Evolutionary conservation across 2,888 invertebrate genomes (phyloP), one percentile per base, ranked within the genome.

Genomic region (Muscina levida): DNA sequence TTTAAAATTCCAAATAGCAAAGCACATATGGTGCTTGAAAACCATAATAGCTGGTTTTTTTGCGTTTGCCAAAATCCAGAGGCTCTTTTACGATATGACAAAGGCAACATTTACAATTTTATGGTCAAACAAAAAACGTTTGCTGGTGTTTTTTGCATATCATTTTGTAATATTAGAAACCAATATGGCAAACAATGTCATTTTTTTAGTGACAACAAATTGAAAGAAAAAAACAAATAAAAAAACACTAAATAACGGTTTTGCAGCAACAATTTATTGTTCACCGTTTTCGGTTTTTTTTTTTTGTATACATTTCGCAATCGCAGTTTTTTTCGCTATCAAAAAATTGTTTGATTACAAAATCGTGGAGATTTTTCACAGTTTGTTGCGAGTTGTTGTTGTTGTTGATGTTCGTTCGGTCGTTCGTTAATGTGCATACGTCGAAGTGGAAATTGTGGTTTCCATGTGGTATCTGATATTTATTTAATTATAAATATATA

Each of bases 21-120:
- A 31, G 44, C 78, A 78, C 73, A 73, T 78, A 39, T 78, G 78
- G 44, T 53, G 56, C 53, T 73, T 73, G 46, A 5, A 65, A 78
- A 44, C 15, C 70, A 65, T 53, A 5, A 5, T 31, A 3, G 19
- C 17, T 51, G 48, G 37, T 15, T 22, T 51, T 19, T 22, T 51
- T 19, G 3, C 24, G 10, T 10, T 22, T 1, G 22, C 53, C 13
- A 53, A 22, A 39, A 53, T 19, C 37, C 13, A 19, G 39, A 10
- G 31, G n/a, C 22, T 39, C 13, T 17, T 17, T 31, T 37, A 31
- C 19, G 37, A 0, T 22, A 4, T 51, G 10, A 67, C 11, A 8
- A 31, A 31, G 31, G 4, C 31, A 31, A 3, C 3, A 31, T 31
- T 31, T 31, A 31, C 31, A 3, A 31, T 3, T 31, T 31, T 31